Evolutionary conservation across 1,140 invertebrate species (phyloP).

Genomic region (Polypedilum pembai): DNA sequence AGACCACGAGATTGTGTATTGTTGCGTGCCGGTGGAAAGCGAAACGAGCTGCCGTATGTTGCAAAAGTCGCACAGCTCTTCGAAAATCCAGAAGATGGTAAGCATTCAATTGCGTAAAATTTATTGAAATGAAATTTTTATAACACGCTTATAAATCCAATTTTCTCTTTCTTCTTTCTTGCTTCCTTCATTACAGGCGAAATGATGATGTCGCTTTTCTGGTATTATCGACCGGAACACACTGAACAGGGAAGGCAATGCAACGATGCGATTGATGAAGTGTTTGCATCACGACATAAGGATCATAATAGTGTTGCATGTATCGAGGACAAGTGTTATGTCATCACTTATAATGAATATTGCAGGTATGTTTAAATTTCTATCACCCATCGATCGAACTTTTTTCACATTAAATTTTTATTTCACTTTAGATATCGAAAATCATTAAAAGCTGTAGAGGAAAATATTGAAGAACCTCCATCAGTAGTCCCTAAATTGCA

Average conservation of each 20-base stretch:
- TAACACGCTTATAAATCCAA: slow-evolving; percentile 18
- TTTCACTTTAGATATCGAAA: slow-evolving; percentile 47
- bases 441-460: slow-evolving; percentile 48
- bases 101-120: slow-evolving; percentile 34
- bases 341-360: slow-evolving; percentile 93
- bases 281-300: slow-evolving; percentile 89
- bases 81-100: slow-evolving; percentile 90
- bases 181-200: slow-evolving; percentile 60
- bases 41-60: slow-evolving; percentile 85
- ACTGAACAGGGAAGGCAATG: slow-evolving; percentile 76
- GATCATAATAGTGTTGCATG: slow-evolving; percentile 94
- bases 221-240: slow-evolving; percentile 97
- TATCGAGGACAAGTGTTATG: slow-evolving; percentile 96
- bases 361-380: slow-evolving; percentile 65
- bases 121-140: slow-evolving; percentile 18
- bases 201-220: slow-evolving; percentile 93
- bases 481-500: slow-evolving; percentile 37
- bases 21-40: slow-evolving; percentile 70
- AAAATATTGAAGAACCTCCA: slow-evolving; percentile 44
- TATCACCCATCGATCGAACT: background rate
- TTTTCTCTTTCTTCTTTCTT: too few relatives aligned
- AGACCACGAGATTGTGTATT: slow-evolving; percentile 81
- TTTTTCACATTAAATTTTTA: slow-evolving; percentile 16
- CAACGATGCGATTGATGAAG: slow-evolving; percentile 77
- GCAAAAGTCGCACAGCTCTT: slow-evolving; percentile 89